Percentiles rank a stretch among this genome's conserved stretches.
Evolutionary conservation across 2,888 invertebrate species (phyloP).

Genomic region (Leucophenga maculata): DNA sequence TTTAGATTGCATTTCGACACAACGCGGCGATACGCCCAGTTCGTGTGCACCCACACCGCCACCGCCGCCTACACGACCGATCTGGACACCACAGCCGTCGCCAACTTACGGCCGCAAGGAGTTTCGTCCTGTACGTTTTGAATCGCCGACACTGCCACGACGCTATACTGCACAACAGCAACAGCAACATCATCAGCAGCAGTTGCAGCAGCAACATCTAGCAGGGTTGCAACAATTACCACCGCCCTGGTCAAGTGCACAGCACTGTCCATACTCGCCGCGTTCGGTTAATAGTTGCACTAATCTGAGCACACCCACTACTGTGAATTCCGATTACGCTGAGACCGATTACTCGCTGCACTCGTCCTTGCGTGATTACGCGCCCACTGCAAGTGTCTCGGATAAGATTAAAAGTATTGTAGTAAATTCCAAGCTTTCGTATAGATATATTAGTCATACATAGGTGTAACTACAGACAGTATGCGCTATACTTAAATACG

Average conservation of each 20-base stretch:
- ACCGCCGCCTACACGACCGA: conserved; percentile 78
- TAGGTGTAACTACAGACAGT: conserved; percentile 4
- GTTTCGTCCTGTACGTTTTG: conserved; percentile 85
- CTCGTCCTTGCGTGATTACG: conserved; percentile 39
- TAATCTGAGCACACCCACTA: conserved; percentile 52
- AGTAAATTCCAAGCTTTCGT: neutral
- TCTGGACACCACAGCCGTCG: conserved; percentile 87
- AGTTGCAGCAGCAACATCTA: conserved; percentile 43
- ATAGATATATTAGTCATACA: conserved; percentile 31
- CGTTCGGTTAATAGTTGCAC: conserved; percentile 51
- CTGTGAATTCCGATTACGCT: conserved; percentile 53
- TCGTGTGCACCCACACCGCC: conserved; percentile 71
- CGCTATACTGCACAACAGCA: conserved; percentile 62
- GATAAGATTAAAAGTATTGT: conserved; percentile 70
- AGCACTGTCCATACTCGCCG: conserved; percentile 41
- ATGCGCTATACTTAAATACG: neutral
- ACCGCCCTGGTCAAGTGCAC: conserved; percentile 54
- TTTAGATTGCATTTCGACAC: conserved; percentile 37
- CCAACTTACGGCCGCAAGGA: conserved; percentile 81
- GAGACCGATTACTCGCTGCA: conserved; percentile 56
- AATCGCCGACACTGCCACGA: conserved; percentile 78
- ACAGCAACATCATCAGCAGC: conserved; percentile 22
- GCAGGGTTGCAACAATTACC: conserved; percentile 34
- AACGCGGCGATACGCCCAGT: conserved; percentile 57
- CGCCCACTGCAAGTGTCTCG: conserved; percentile 63